These are phyloP conservation scores for Apodemia hepburni DNA, from an alignment of 2,888 invertebrate species.

Conservation along the genomic window DNA sequence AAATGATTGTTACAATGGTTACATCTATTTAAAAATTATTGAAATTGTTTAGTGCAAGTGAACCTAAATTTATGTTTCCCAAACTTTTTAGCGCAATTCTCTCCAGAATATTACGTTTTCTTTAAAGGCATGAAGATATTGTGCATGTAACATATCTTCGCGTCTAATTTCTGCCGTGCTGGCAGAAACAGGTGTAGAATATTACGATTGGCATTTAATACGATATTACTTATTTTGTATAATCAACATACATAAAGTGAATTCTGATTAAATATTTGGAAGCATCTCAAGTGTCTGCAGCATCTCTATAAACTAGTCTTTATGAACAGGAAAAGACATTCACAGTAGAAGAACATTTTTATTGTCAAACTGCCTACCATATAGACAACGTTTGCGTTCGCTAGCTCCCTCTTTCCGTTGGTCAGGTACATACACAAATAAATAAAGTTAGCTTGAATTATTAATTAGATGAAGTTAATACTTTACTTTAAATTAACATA, in stretches of 20 bases:
- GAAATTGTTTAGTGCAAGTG: too few relatives aligned
- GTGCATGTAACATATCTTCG: too few relatives aligned
- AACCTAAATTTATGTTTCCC: too few relatives aligned
- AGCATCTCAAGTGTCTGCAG: constrained; percentile 14
- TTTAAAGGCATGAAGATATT: too few relatives aligned
- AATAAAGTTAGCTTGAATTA: constrained; percentile 48
- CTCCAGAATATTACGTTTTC: too few relatives aligned
- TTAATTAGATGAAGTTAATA: not conserved
- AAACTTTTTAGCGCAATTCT: too few relatives aligned
- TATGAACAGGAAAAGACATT: constrained; percentile 30
- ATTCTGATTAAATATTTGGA: constrained; percentile 13
- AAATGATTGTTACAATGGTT: too few relatives aligned
- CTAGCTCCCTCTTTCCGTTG: constrained; percentile 74
- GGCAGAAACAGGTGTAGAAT: too few relatives aligned
- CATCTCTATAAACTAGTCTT: constrained; percentile 21
- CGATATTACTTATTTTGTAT: not conserved
- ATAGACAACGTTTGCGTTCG: constrained; percentile 63
- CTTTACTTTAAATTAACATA: too few relatives aligned
- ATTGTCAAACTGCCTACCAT: constrained; percentile 75
- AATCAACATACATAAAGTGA: not conserved
- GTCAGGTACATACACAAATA: constrained; percentile 63
- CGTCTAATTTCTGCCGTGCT: too few relatives aligned
- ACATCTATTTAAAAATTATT: too few relatives aligned
- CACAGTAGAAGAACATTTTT: constrained; percentile 44
- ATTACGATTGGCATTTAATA: not conserved